Evolutionary conservation across 2,113 vertebrate species (phyloP), one percentile per base, ranked within the genome.

Genomic region (Tiliqua scincoides): DNA sequence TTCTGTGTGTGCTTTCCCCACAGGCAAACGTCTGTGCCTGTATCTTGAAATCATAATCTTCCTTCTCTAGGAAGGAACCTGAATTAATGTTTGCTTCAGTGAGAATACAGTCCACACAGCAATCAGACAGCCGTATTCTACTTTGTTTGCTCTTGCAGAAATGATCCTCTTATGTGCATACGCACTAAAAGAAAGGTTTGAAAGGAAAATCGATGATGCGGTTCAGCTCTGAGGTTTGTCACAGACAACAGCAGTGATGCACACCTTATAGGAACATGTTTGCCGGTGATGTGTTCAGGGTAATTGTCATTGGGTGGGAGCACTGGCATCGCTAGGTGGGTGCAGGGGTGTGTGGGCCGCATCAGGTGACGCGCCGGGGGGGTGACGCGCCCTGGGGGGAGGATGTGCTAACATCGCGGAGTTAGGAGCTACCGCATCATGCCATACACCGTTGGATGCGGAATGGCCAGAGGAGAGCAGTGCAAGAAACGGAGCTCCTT

Each of bases 1-100:
- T 71, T n/a, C 18, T 11, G 17, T 76, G 17, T 59, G 0, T 52
- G 37, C 59, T 84, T 63, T 90, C 82, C 80, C 80, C 79, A 70
- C 54, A 82, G 77, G 74, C 10, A 59, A 48, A 81, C 8, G 40
- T 27, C 52, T 82, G 70, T 83, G 76, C 88, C 59, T 88, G 52
- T 43, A 93, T 88, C 82, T 83, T 67, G 88, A 90, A 85, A 35
- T 43, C 79, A 82, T 77, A 85, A 91, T 86, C 91, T 83, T 91
- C 88, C 80, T 94, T 91, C 91, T 94, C 54, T 57, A 9, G 91
- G 91, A 95, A 94, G 87, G 83, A 93, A 91, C 89, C 90, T 89
- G 85, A 76, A 92, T 95, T 94, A 94, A 91, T 93, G 89, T 93
- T 93, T 87, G 32, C 81, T 85, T 85, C 87, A 83, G 80, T 77